Percentiles rank a stretch among this genome's conserved stretches.
Evolutionary conservation across 2,113 vertebrate genomes (phyloP).

Genomic region (Oenanthe oenanthe): DNA sequence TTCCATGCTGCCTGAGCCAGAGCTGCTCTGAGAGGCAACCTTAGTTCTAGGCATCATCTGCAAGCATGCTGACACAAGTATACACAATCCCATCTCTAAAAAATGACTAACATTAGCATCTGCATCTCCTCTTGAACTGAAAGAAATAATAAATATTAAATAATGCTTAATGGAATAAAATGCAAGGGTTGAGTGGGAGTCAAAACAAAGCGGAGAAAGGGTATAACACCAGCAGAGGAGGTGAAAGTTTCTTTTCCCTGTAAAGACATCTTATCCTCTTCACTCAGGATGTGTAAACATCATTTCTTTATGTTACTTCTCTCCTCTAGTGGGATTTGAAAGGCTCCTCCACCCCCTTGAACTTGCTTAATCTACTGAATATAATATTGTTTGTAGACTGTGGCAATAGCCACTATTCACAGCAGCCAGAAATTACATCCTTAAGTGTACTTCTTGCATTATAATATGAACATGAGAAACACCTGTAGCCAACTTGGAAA

Average conservation of each 20-base stretch:
- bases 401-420: background rate
- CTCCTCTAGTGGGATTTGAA: background rate
- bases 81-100: background rate
- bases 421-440: background rate
- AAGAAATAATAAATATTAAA: constrained; percentile 40
- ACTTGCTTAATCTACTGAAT: background rate
- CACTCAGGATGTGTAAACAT: background rate
- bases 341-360: background rate
- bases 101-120: background rate
- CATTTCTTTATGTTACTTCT: background rate
- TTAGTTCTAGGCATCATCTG: constrained; percentile 48
- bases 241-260: background rate
- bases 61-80: constrained; percentile 6
- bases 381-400: background rate
- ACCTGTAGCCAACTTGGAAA: background rate
- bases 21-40: constrained; percentile 64
- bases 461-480: background rate
- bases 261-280: background rate
- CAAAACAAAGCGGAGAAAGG: background rate
- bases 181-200: background rate
- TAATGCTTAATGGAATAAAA: background rate
- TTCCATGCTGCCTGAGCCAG: constrained; percentile 68
- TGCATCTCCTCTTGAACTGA: background rate
- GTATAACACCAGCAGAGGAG: background rate
- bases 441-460: background rate